Base-by-base conservation (phyloP, 92 coral and sea anemone species). In the Phymanthus crucifer region DNA sequence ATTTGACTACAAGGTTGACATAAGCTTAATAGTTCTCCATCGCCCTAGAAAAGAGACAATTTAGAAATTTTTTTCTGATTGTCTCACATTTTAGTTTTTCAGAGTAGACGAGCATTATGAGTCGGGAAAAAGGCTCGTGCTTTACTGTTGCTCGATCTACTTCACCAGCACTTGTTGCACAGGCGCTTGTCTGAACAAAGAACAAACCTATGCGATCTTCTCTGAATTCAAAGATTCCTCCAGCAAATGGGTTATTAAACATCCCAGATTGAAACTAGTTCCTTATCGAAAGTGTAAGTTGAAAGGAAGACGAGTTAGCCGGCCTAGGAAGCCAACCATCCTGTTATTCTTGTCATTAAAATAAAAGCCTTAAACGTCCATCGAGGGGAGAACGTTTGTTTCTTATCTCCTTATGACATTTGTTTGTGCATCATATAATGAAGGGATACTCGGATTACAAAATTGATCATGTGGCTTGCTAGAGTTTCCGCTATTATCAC, bases 401-500 rank as follows among this genome's bases (percentile, higher is more conserved):
- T 70, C 97, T 92, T 92, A 89, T 92, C 93, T 81, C 87, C 47
- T 78, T 40, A 73, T 71, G 91, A 88, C 97, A 89, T 89, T 92
- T 92, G 93, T 92, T 92, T 89, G 91, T 89, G 83, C 80, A 85
- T 88, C 88, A 84, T 65, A 73, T 83, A 83, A 83, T 74, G 88
- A 92, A 90, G 83, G 94, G 97, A 92, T 92, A 92, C 97, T 92
- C 97, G 73, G 89, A 76, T 92, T 92, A 84, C 97, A 90, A 86
- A 79, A 87, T 87, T 90, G 89, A 92, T 92, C 94, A 90, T 90
- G 87, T 80, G 94, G 88, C 87, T 88, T 83, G 72, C 83, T 87
- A 31, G 80, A 89, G 87, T 86, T 92, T 92, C 97, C 97, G 97
- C 97, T 92, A 92, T 92, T 92, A 92, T 86, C 92, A 84, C 89